These are phyloP conservation scores for Cabera pusaria DNA, from an alignment of 2,888 invertebrate species.

Conservation along the genomic window DNA sequence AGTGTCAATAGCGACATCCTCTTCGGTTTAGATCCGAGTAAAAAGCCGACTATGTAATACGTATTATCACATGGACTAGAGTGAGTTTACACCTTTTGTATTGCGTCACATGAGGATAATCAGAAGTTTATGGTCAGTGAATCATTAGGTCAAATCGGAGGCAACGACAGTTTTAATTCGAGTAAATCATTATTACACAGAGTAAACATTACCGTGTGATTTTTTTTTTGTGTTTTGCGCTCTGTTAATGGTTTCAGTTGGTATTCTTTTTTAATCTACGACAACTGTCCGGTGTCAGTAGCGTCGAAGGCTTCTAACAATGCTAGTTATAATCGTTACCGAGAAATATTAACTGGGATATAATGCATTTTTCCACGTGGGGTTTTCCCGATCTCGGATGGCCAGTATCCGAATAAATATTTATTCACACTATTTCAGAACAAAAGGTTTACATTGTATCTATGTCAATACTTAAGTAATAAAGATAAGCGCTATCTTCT, in stretches of 20 bases:
- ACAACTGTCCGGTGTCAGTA: conserved; percentile 48
- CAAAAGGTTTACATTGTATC: conserved; percentile 14
- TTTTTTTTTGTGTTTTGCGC: conserved; percentile 42
- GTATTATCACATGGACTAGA: conserved; percentile 45
- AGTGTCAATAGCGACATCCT: conserved; percentile 27
- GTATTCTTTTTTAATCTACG: conserved; percentile 53
- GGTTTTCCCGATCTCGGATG: conserved; percentile 59
- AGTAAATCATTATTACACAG: conserved; percentile 56
- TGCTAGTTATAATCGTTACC: conserved; percentile 61
- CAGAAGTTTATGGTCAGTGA: conserved; percentile 70
- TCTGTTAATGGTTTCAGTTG: conserved; percentile 29
- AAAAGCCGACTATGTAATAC: conserved; percentile 35
- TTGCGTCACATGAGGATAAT: conserved; percentile 76
- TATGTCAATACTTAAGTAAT: conserved; percentile 19
- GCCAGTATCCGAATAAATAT: conserved; percentile 39
- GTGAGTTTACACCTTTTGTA: conserved; percentile 51
- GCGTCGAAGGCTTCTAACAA: conserved; percentile 60
- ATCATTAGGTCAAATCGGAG: conserved; percentile 77
- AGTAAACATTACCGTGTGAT: conserved; percentile 43
- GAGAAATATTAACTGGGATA: conserved; percentile 53
- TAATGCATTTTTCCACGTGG: conserved; percentile 54
- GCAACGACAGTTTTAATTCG: conserved; percentile 74
- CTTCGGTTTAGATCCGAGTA: conserved; percentile 36
- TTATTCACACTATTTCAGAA: conserved; percentile 26
- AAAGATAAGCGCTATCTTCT: conserved; percentile 20